phyloP scores from a whole-genome alignment of 2,113 vertebrate species.

The Irena cyanogastra region DNA sequence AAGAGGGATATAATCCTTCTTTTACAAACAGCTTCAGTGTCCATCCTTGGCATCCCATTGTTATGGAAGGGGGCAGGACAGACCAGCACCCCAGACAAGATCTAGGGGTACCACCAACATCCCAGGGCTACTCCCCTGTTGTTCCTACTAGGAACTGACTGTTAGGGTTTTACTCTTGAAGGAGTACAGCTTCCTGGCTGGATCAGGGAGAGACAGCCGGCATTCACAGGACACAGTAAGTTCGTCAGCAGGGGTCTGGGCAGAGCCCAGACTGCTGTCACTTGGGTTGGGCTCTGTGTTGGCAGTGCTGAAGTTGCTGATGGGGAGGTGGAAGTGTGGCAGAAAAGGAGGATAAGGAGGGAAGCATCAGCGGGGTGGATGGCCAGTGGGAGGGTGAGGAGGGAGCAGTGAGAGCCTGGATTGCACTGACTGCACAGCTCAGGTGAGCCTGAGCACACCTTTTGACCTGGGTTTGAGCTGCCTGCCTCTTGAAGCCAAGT shows the following conservation, averaged over 20 bases:
- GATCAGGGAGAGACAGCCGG: not conserved
- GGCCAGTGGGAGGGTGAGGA: not conserved
- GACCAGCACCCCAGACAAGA: not conserved
- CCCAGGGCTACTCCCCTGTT: accelerated
- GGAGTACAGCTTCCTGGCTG: not conserved
- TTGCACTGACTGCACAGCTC: not conserved
- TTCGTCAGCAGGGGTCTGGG: not conserved
- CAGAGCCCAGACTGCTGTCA: not conserved
- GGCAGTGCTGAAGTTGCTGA: not conserved
- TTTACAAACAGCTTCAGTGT: not conserved
- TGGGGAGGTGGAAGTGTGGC: not conserved
- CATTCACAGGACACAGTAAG: not conserved
- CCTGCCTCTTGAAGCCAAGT: not conserved
- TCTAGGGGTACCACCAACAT: not conserved
- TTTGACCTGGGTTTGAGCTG: not conserved
- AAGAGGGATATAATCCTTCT: not conserved
- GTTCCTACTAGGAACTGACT: not conserved
- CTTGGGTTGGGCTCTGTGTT: not conserved
- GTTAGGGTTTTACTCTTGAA: not conserved
- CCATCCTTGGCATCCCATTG: not conserved
- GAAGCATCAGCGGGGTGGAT: not conserved
- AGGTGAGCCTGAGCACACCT: not conserved
- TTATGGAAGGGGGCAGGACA: not conserved
- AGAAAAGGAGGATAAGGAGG: not conserved
- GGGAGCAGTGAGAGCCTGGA: not conserved